A percentile compares a stretch with the other conserved stretches of the same genome.
Evolutionary conservation across 2,797 vertebrate species (phyloP).

Genomic region (Tympanoctomys barrerae): DNA sequence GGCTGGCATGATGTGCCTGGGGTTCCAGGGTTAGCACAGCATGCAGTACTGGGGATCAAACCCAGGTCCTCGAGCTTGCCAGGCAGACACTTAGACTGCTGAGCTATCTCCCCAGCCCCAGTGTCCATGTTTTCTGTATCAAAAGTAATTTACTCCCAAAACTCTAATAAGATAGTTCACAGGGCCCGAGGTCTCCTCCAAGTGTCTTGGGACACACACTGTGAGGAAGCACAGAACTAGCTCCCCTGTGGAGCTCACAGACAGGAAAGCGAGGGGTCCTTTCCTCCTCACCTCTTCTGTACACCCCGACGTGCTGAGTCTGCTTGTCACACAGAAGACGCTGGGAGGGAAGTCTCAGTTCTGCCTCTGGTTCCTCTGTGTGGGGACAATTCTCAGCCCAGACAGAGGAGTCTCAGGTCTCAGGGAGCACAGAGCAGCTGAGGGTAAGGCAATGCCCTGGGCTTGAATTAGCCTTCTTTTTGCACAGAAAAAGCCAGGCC

Average conservation of each 20-base stretch:
- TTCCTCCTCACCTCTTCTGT: neutral
- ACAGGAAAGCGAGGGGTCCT: neutral
- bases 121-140: neutral
- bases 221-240: neutral
- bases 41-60: too few species aligned
- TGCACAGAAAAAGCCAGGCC: neutral
- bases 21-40: too few species aligned
- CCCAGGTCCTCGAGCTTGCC: too few species aligned
- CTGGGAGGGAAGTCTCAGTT: neutral
- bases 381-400: neutral
- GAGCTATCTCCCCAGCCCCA: too few species aligned
- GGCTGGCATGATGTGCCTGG: too few species aligned
- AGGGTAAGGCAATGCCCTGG: neutral
- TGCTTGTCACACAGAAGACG: neutral
- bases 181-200: neutral
- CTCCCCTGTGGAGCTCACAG: accelerated
- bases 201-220: neutral
- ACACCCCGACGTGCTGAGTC: neutral
- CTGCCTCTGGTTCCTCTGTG: neutral
- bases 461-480: neutral
- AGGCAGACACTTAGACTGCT: too few species aligned
- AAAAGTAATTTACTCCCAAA: neutral
- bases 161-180: neutral
- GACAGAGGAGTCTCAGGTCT: neutral
- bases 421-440: neutral